Conservation (phyloP, 2,888 invertebrate species). For the Hyppa rectilinea region DNA sequence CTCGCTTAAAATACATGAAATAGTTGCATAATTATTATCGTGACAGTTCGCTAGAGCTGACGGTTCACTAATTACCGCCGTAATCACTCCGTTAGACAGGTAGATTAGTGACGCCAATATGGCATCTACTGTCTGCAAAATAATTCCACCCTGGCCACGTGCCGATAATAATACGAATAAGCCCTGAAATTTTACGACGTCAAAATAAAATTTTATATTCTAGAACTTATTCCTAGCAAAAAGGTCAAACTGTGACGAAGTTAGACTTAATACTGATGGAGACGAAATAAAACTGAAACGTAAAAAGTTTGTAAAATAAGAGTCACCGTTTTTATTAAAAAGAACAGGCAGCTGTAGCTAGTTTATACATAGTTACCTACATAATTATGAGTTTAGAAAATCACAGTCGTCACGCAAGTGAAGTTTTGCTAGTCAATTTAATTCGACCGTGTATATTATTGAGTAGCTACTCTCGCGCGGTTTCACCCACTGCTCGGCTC, state of each 20-base stretch:
- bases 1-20: slow-evolving; percentile 7
- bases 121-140: neutral
- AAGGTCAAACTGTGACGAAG: slow-evolving; percentile 31
- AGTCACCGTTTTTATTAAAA: slow-evolving; percentile 13
- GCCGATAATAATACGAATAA: neutral
- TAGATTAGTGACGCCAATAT: slow-evolving; percentile 30
- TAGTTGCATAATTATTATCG: slow-evolving; percentile 8
- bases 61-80: slow-evolving; percentile 17
- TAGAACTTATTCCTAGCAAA: slow-evolving; percentile 3
- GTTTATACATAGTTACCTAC: no score
- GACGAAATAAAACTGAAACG: slow-evolving; percentile 27
- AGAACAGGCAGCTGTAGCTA: slow-evolving; percentile 8
- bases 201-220: slow-evolving; percentile 14
- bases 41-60: slow-evolving; percentile 2
- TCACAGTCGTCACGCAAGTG: neutral
- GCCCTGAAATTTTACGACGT: neutral
- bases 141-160: neutral
- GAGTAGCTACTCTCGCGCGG: no score
- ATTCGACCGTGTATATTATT: neutral
- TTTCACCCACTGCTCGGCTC: no score
- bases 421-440: neutral
- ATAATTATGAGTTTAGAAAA: neutral
- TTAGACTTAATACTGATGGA: slow-evolving; percentile 25
- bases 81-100: slow-evolving; percentile 26
- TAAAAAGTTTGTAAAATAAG: slow-evolving; percentile 28